Base-by-base conservation (phyloP, 1,140 invertebrate species). In the Drosophila ananassae region DNA sequence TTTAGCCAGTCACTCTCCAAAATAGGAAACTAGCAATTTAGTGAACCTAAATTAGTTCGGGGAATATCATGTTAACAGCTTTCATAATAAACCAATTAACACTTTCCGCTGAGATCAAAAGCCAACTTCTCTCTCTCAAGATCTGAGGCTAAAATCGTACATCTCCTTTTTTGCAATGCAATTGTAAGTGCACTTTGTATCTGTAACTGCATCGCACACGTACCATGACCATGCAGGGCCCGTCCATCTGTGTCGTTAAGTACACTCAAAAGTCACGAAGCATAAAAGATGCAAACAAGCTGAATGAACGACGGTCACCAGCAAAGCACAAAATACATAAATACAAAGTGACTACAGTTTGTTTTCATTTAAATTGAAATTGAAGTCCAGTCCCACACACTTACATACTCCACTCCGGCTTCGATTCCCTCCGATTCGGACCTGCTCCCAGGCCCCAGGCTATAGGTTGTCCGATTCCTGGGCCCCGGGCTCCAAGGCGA, bases 321-420 rank as follows among this genome's bases (percentile, higher is more conserved):
- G 13, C 32, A n/a, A 52, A 22, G 72, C 25, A 28, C 74, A 84
- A 87, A 87, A 89, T 79, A 79, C 84, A 87, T 89, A 87, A 87
- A 77, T 83, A 87, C 83, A 89, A 89, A 87, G 83, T 87, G 82
- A 80, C 83, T 51, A 79, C 83, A 87, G 83, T 87, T 89, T 87
- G 82, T 87, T 87, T 87, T 87, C 83, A 87, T 87, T 87, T 87
- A 87, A 87, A 87, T 87, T 87, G 82, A 87, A 87, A 87, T 87
- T 87, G 76, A 87, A 87, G 83, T 87, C 72, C 64, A 46, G 51
- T 13, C 52, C 61, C 74, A 69, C 69, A 34, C 46, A 34, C 21
- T 34, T 32, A 32, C 50, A 48, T 50, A 57, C 62, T 50, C 10
- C 52, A 55, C 72, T 58, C n/a, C 39, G 30, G 44, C 57, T 61